Base-by-base conservation (phyloP, 2,113 vertebrate species). In the Mormyrus lacerda region DNA sequence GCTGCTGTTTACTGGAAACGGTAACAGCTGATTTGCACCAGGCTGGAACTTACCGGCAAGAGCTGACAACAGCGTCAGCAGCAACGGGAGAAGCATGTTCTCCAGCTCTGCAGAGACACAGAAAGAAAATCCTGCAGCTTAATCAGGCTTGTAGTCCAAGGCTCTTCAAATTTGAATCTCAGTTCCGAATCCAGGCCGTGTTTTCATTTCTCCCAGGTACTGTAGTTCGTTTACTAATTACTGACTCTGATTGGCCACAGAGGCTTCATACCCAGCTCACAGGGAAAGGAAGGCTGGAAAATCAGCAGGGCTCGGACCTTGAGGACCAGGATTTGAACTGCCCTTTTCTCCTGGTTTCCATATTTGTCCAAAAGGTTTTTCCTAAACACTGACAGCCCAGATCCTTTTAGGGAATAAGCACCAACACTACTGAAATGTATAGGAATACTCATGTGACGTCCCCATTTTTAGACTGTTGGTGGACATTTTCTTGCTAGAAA, bases 51-150 rank as follows among this genome's bases (percentile, higher is more conserved):
- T 90, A 94, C 94, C 90, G 0, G 27, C 27, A 27, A 89, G 73
- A 83, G 24, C 17, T 51, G 92, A 87, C 61, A 88, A 90, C 0
- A 92, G 31, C 31, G 90, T 2, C 51, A 94, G 90, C 6, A 92
- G 88, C 90, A 91, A 91, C 0, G 44, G 73, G 84, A 92, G 91
- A 39, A 93, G 53, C 94, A 94, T 94, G 90, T 45, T 89, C 90
- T 0, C 24, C 15, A 39, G 84, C 91, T 93, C 8, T 83, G 65
- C 31, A 48, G 39, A 31, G 3, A 69, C 61, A 27, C 45, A 9
- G 50, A 55, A 51, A 53, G 24, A 87, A 85, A n/a, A 27, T 27
- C 42, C 44, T 24, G 3, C 42, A 45, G 3, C 10, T 47, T 27
- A 13, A 48, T 27, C 21, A 6, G n/a, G 21, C 45, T 4, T 44